phyloP scores from a whole-genome alignment of 2,113 vertebrate species.

The Callaeas wilsoni region DNA sequence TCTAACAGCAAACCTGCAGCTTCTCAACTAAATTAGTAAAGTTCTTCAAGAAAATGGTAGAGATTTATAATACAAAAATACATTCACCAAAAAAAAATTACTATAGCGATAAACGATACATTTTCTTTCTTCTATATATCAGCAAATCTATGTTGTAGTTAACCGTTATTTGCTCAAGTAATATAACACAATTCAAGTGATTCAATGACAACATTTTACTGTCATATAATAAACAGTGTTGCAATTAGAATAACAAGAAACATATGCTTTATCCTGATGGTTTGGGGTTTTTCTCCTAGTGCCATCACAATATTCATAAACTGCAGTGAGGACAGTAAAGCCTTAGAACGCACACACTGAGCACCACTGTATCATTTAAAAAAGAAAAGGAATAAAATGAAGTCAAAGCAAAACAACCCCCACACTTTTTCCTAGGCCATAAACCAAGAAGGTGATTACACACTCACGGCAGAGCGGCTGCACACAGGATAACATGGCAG shows the following conservation, averaged over 20 bases:
- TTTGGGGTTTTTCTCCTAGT: accelerated
- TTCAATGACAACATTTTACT: neutral
- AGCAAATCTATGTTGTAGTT: neutral
- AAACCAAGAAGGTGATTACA: neutral
- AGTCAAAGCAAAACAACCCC: neutral
- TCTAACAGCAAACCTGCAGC: neutral
- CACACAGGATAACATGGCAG: neutral
- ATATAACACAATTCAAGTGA: neutral
- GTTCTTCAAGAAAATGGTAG: neutral
- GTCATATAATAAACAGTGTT: neutral
- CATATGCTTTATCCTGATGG: neutral
- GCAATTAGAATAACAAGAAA: neutral
- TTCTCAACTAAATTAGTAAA: neutral
- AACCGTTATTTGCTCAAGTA: neutral
- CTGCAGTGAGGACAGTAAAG: neutral
- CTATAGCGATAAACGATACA: neutral
- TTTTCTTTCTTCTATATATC: neutral
- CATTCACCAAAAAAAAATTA: neutral
- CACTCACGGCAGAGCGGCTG: neutral
- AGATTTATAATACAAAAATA: neutral
- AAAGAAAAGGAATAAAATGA: neutral
- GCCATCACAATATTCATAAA: neutral
- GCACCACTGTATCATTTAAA: neutral
- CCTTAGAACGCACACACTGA: neutral
- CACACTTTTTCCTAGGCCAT: neutral